Evolutionary conservation across 2,888 invertebrate genomes (phyloP).

Genomic region (Lucinisca nassula): DNA sequence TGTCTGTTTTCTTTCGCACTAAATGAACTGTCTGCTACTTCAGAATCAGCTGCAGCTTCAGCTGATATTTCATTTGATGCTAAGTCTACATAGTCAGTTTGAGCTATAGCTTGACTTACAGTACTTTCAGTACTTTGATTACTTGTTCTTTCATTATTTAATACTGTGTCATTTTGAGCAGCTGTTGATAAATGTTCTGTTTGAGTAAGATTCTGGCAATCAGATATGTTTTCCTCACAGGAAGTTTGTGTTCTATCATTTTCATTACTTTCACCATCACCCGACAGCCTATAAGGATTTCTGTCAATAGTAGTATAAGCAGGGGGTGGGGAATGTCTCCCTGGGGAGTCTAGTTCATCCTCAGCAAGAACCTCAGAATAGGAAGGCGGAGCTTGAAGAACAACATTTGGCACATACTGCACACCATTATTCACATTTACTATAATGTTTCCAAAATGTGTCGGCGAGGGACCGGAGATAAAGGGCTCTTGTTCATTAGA

Average conservation of each 20-base stretch:
- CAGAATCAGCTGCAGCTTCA: neutral
- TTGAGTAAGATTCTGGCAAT: conserved; percentile 3
- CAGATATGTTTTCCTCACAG: conserved; percentile 10
- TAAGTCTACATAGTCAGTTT: neutral
- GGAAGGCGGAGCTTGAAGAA: conserved; percentile 79
- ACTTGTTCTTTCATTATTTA: neutral
- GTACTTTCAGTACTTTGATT: neutral
- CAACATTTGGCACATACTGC: conserved; percentile 78
- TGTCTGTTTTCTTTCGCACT: neutral
- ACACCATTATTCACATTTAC: conserved; percentile 85
- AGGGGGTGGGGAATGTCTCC: conserved; percentile 79
- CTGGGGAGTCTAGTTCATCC: conserved; percentile 37
- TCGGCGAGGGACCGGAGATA: conserved; percentile 70
- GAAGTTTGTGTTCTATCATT: neutral
- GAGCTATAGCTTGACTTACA: neutral
- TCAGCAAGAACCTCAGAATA: conserved; percentile 79
- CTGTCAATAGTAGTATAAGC: conserved; percentile 83
- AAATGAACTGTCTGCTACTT: conserved; percentile 9
- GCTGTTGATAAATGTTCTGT: neutral
- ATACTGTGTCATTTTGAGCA: neutral
- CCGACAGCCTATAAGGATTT: conserved; percentile 57
- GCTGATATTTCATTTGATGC: neutral
- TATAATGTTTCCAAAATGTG: conserved; percentile 82
- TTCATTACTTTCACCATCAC: conserved; percentile 5
- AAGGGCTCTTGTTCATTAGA: conserved; percentile 75